Evolutionary conservation across 2,797 vertebrate genomes (phyloP), one percentile per base, ranked within the genome.

Genomic region (Gymnothorax javanicus): DNA sequence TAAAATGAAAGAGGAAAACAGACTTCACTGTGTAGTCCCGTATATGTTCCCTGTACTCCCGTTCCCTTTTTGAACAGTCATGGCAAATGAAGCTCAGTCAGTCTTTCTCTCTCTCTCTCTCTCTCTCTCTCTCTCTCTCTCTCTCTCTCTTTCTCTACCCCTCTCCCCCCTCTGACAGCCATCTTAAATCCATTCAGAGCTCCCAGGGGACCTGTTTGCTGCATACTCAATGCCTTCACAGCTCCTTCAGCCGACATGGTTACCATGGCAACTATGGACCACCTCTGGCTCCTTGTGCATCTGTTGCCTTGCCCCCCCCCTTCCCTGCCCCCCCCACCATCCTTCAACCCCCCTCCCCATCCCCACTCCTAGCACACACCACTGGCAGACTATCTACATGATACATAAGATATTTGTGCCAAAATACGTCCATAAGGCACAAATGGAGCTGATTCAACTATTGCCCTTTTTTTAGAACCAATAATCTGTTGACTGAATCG

Each of bases 261-360:
- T 94, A 62, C 95, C 95, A 96, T 97, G 93, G 96, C 93, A 96
- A 97, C 97, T 88, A 50, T 23, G 86, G 91, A 93, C 93, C 92
- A 93, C 92, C 93, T 92, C 91, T 93, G 92, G 90, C 89, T 93
- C 88, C 67, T 73, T 86, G 87, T 91, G 91, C 90, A 93, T 93
- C 91, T 95, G 91, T 92, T 90, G 88, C 89, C 88, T 58, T 81
- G 52, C 86, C 85, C 81, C 81, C 69, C 85, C n/a, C 59, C 1
- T 27, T 87, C 57, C 82, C 85, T 84, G 88, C 84, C 83, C 88
- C 89, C 90, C 90, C 59, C 64, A 88, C 87, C 87, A 86, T 87
- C 67, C 85, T 87, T 91, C 84, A 90, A 87, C 71, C 89, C 89
- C 79, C 82, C 56, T 58, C 79, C 23, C 82, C 27, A 27, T 64